Conservation (phyloP, 2,113 vertebrate species). For the Myodes glareolus region DNA sequence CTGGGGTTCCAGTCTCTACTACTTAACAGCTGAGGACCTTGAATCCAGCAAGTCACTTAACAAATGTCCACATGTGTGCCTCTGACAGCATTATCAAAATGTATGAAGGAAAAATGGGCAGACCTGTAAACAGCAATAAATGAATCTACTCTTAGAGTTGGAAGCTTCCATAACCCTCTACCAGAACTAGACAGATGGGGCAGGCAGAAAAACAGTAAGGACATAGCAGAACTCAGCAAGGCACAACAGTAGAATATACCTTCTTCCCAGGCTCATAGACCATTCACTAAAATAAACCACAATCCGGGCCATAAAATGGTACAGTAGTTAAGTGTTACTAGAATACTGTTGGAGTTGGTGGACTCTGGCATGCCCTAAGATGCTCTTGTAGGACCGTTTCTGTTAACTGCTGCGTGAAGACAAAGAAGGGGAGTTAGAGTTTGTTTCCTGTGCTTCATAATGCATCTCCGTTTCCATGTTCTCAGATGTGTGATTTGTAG, state of each 20-base stretch:
- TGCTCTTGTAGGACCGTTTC: not conserved
- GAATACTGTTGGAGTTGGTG: not conserved
- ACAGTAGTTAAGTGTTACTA: not conserved
- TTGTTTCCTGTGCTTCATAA: not conserved
- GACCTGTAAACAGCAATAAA: not conserved
- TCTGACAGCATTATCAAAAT: not conserved
- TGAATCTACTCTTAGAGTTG: too few relatives aligned
- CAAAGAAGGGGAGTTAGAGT: not conserved
- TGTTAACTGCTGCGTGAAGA: not conserved
- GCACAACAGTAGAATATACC: not conserved
- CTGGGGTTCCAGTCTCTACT: not conserved
- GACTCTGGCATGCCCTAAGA: constrained; percentile 39
- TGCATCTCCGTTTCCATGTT: not conserved
- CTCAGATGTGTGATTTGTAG: not conserved
- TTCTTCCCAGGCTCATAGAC: not conserved
- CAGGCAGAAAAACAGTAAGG: not conserved
- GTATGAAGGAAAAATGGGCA: not conserved
- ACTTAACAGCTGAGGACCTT: not conserved
- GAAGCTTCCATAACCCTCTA: not conserved
- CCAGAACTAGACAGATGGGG: not conserved
- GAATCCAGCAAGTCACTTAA: not conserved
- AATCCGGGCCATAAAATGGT: not conserved
- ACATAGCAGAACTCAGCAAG: not conserved
- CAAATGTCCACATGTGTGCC: not conserved
- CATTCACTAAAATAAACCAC: too few relatives aligned